phyloP scores from a whole-genome alignment of 2,888 invertebrate species.

The Drosophila picticornis region DNA sequence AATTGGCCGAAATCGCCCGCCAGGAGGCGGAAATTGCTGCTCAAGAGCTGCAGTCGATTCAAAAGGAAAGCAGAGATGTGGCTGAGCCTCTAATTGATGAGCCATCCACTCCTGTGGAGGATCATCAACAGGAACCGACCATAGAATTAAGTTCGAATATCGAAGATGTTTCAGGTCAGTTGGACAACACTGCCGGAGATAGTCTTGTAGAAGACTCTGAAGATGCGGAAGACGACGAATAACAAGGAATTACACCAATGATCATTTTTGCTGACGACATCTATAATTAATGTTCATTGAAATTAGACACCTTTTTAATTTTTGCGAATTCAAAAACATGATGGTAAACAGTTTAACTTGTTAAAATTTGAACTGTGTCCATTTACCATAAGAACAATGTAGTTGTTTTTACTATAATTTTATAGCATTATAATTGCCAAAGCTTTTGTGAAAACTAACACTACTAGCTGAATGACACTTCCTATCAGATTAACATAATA shows the following conservation, averaged over 20 bases:
- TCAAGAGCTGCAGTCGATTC: constrained; percentile 86
- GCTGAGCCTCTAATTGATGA: constrained; percentile 85
- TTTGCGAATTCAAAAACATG: constrained; percentile 16
- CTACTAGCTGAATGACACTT: constrained; percentile 22
- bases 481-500: constrained; percentile 20
- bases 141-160: constrained; percentile 69
- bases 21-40: constrained; percentile 88
- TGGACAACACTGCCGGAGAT: constrained; percentile 53
- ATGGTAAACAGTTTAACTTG: constrained; percentile 8
- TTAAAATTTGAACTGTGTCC: background rate
- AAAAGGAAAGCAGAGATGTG: constrained; percentile 72
- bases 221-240: constrained; percentile 62
- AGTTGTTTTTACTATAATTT: constrained; percentile 29
- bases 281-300: constrained; percentile 21
- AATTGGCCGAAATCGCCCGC: constrained; percentile 89
- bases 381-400: constrained; percentile 23
- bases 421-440: constrained; percentile 10
- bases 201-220: constrained; percentile 65
- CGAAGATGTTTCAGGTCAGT: constrained; percentile 52
- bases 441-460: constrained; percentile 23
- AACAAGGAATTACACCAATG: constrained; percentile 23
- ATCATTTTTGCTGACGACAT: constrained; percentile 11
- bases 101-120: constrained; percentile 83
- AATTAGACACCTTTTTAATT: constrained; percentile 11
- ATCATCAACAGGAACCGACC: constrained; percentile 64